Base-by-base conservation (phyloP, 2,888 invertebrate species). In the Caenorhabditis wallacei region DNA sequence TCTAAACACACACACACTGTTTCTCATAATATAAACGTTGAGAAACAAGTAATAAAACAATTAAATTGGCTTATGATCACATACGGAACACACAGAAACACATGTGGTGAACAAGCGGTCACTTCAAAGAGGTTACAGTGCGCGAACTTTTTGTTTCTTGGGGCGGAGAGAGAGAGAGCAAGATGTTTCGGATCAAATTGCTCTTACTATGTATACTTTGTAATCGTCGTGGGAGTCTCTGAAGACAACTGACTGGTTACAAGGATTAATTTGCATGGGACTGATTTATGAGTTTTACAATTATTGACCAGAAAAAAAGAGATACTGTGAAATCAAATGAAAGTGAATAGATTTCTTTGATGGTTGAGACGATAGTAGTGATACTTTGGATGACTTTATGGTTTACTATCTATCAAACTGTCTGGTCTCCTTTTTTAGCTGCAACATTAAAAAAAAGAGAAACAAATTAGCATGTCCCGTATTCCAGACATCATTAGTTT, bases 171-270 rank as follows among this genome's bases (percentile, higher is more conserved):
- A 63, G 40, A 40, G 40, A 40, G 16, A 40, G 16, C 76, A 71
- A 68, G 57, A 79, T 79, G 79, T 71, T 79, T 51, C 30, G 72
- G 57, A 80, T 80, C 66, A 59, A 70, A 80, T 80, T 80, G 80
- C 80, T 43, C 18, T 43, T 64, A 76, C 59, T 75, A 18, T 75
- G 68, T 61, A 69, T 51, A 53, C 18, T 53, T 66, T 66, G 53
- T 66, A 66, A 66, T 61, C 37, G 37, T 70, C 51, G 79, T 56
- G 56, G 51, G 43, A 61, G 51, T 20, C 24, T 40, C 16, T 18
- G 48, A 20, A 48, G 48, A 71, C 63, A 64, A 63, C 54, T 56
- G 51, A 26, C 35, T 61, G 59, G 69, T 22, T 13, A 66, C 20
- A 24, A 22, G 40, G 59, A 40, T 40, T 30, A 30, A 30, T 8